These are phyloP conservation scores for Ophioninae sp. DNA, from an alignment of 2,888 invertebrate genomes.

Conservation along the genomic window DNA sequence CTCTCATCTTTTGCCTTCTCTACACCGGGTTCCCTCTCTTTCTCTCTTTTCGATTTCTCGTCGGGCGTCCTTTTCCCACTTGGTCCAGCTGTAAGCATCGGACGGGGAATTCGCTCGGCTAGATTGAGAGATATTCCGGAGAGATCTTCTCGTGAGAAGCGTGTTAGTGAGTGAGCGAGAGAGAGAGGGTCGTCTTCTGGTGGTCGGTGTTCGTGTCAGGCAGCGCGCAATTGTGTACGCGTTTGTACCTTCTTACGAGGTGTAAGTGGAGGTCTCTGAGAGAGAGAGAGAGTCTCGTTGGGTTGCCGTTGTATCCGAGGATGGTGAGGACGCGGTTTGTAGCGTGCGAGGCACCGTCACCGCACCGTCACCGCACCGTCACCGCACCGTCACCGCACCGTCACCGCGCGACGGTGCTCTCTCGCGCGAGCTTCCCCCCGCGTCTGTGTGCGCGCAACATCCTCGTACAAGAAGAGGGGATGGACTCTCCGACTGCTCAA, in stretches of 20 bases:
- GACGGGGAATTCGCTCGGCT: conserved; percentile 78
- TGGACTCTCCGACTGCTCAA: conserved; percentile 60
- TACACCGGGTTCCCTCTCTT: conserved; percentile 20
- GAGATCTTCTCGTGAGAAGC: conserved; percentile 68
- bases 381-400: no score
- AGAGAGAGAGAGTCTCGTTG: conserved; percentile 62
- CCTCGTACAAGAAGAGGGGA: conserved; percentile 65
- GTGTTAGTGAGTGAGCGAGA: conserved; percentile 62
- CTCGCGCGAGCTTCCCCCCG: conserved; percentile 30
- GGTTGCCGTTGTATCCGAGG: no score
- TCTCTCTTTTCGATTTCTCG: conserved; percentile 32
- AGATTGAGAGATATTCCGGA: conserved; percentile 80
- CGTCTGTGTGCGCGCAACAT: conserved; percentile 67
- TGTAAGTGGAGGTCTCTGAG: conserved; percentile 69
- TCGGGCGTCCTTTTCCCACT: conserved; percentile 42
- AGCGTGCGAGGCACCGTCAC: no score
- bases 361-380: no score
- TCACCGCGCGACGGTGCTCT: neutral
- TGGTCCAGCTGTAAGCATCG: conserved; percentile 70
- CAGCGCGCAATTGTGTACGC: conserved; percentile 15
- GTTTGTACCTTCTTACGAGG: conserved; percentile 37
- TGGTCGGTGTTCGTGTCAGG: conserved; percentile 25
- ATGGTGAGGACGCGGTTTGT: no score
- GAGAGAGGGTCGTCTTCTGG: conserved; percentile 8
- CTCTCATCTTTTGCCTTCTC: conserved; percentile 37